Conservation (phyloP, 2,888 invertebrate species). For the Sussaba pulchella region DNA sequence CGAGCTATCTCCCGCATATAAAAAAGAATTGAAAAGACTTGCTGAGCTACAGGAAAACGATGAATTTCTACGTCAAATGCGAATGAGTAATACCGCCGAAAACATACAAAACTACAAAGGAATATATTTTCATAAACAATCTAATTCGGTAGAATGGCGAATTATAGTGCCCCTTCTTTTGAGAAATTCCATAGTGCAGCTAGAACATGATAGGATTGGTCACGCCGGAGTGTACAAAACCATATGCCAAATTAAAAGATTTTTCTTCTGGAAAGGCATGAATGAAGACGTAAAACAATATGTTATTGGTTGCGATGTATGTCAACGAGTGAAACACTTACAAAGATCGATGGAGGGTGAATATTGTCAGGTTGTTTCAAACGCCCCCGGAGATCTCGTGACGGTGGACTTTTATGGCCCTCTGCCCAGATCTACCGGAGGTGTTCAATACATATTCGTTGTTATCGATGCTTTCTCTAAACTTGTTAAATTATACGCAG, state of each 20-base stretch:
- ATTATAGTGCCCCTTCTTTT: neutral
- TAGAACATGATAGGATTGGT: neutral
- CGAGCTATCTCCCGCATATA: too few relatives aligned
- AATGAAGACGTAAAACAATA: neutral
- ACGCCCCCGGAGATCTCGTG: neutral
- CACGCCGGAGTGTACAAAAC: neutral
- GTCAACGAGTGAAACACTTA: neutral
- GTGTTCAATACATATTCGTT: neutral
- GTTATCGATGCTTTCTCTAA: neutral
- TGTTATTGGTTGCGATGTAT: neutral
- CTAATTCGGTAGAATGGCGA: neutral
- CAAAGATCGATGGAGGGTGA: neutral
- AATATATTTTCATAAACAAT: neutral
- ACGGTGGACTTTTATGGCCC: conserved; percentile 4
- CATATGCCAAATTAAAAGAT: neutral
- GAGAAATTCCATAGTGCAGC: neutral
- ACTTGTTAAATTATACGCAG: neutral
- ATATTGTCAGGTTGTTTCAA: neutral
- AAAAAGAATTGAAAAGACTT: too few relatives aligned
- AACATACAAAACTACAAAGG: neutral
- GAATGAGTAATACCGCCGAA: too few relatives aligned
- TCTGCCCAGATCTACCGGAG: neutral
- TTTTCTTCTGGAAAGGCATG: neutral
- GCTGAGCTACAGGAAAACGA: too few relatives aligned
- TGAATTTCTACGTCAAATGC: too few relatives aligned